Evolutionary conservation across 2,888 invertebrate species (phyloP), one percentile per base, ranked within the genome.

Genomic region (Dasypolia templi): DNA sequence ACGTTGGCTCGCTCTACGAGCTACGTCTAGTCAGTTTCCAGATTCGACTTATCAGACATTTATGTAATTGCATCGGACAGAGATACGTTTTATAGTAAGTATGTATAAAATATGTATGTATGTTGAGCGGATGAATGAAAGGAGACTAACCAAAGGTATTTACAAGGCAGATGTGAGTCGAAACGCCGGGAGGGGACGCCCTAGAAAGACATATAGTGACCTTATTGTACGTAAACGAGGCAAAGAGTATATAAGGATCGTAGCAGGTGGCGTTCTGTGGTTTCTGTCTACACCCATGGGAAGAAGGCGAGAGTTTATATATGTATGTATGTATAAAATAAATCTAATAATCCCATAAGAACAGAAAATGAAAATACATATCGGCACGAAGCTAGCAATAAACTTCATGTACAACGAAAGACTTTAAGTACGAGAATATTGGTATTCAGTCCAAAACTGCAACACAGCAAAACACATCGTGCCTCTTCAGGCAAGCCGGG

Each of bases 351-450:
- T 78, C 44, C 56, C 17, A 71, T 55, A 51, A 7, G 71, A 49
- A 67, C 51, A 39, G 53, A 71, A 82, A 67, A 82, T 59, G 46
- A 77, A 77, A 72, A 79, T 69, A n/a, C n/a, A n/a, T n/a, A 74
- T 74, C 58, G 64, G 53, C 63, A 32, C 72, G 61, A 75, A 78
- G 66, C 67, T 75, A 73, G 66, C 72, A 76, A 76, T 78, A 79
- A 75, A 77, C 74, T 71, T 71, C 72, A 75, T 77, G 61, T 72
- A 74, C 69, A 79, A 65, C 64, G 55, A 75, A 63, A 72, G 66
- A 72, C 59, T 84, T 86, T 75, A 73, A 86, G 66, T 67, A 75
- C 73, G 56, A 79, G 81, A 83, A 80, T 79, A 84, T 81, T 76
- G 69, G 62, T 82, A 84, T 81, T 82, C 80, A 77, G 80, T 70